phyloP scores from a whole-genome alignment of 1,140 invertebrate genomes.

The Trachymyrmex cornetzi region DNA sequence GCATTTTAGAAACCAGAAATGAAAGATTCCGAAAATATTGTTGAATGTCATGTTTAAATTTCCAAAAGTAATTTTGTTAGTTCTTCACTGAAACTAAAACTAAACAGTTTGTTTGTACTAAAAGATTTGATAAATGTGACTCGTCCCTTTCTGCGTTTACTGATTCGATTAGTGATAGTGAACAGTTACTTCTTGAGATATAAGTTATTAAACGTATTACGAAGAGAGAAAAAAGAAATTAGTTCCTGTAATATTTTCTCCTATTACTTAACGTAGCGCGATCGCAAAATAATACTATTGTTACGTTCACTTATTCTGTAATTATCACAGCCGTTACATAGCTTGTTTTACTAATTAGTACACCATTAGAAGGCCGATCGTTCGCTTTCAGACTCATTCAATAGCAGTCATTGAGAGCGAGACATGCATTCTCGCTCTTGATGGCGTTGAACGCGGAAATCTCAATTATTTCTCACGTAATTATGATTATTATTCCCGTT shows the following conservation, averaged over 20 bases:
- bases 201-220: background rate
- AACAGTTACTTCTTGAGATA: background rate
- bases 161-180: background rate
- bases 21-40: too few relatives aligned
- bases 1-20: too few relatives aligned
- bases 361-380: conserved; percentile 16
- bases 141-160: background rate
- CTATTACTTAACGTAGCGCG: conserved; percentile 60
- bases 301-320: conserved; percentile 60
- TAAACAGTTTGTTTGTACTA: too few relatives aligned
- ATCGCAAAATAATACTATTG: conserved; percentile 60
- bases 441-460: conserved; percentile 39
- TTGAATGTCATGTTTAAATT: too few relatives aligned
- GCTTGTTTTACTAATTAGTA: conserved; percentile 65
- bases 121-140: too few relatives aligned
- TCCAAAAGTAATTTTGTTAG: too few relatives aligned
- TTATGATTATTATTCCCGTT: conserved; percentile 33
- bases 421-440: background rate
- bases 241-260: conserved; percentile 15
- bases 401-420: conserved; percentile 28
- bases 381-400: conserved; percentile 36
- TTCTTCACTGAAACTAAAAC: too few relatives aligned
- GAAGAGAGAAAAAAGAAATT: background rate
- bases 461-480: conserved; percentile 29
- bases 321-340: conserved; percentile 65